A percentile compares a stretch with the other conserved stretches of the same genome.
phyloP scores from a whole-genome alignment of 2,797 vertebrate genomes.

The Erithacus rubecula region DNA sequence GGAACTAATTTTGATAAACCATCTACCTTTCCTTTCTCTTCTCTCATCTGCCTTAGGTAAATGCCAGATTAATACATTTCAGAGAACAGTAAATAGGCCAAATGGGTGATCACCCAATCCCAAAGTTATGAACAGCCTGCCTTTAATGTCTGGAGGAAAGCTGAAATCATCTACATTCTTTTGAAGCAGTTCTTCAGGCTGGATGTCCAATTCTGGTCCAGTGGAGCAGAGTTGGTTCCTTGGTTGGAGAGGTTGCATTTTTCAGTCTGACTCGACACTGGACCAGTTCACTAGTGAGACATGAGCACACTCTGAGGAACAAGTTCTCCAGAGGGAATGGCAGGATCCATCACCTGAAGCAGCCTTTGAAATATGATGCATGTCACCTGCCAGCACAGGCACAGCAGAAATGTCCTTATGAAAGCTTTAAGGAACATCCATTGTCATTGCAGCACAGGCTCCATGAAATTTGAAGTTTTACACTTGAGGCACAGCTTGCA shows the following conservation, averaged over 20 bases:
- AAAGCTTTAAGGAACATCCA: slow-evolving; percentile 19
- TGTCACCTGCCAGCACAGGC: neutral
- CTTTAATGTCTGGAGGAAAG: neutral
- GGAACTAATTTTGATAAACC: neutral
- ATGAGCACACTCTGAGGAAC: neutral
- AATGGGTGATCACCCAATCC: neutral
- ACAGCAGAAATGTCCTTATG: neutral
- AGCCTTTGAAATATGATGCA: neutral
- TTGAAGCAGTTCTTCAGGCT: neutral
- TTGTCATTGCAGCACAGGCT: neutral
- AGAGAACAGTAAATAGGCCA: neutral
- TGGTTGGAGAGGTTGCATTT: neutral
- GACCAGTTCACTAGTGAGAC: neutral
- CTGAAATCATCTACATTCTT: neutral
- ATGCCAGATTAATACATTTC: neutral
- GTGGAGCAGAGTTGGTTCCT: neutral
- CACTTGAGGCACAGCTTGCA: slow-evolving; percentile 18
- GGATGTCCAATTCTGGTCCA: neutral
- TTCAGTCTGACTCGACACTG: neutral
- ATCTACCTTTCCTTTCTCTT: neutral
- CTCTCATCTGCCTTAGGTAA: neutral
- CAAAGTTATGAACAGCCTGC: neutral
- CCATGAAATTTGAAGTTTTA: neutral
- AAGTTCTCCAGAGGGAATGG: neutral
- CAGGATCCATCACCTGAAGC: neutral